Conservation (phyloP, 2,797 vertebrate species). For the Mionectes olivaceus region DNA sequence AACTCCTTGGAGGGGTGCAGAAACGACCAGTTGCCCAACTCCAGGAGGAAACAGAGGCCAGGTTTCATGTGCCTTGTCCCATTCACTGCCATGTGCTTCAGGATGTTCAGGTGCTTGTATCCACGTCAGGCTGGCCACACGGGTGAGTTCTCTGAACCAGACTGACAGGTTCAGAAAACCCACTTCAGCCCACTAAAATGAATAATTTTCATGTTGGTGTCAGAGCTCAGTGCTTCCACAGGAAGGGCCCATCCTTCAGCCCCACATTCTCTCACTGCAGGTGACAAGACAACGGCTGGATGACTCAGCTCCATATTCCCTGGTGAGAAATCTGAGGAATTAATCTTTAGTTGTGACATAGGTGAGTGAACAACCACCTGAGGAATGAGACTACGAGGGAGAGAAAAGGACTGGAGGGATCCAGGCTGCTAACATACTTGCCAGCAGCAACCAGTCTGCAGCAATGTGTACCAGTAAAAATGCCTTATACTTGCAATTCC, state of each 20-base stretch:
- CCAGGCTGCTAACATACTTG: neutral
- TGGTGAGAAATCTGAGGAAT: neutral
- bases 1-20: neutral
- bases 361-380: neutral
- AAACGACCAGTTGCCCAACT: neutral
- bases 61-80: neutral
- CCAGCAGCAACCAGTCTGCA: neutral
- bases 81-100: fast-evolving
- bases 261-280: fast-evolving
- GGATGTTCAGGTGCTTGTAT: neutral
- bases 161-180: neutral
- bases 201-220: neutral
- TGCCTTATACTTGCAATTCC: neutral
- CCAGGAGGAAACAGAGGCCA: neutral
- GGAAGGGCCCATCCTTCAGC: neutral
- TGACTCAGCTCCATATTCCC: neutral
- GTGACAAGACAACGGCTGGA: neutral
- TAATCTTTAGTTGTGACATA: neutral
- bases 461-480: fast-evolving
- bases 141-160: neutral
- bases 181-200: neutral
- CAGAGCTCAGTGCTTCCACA: fast-evolving
- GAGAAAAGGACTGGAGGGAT: neutral
- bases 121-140: neutral
- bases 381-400: neutral